These are phyloP conservation scores for Drosophila peninsularis DNA, from an alignment of 2,888 invertebrate genomes.

Conservation along the genomic window DNA sequence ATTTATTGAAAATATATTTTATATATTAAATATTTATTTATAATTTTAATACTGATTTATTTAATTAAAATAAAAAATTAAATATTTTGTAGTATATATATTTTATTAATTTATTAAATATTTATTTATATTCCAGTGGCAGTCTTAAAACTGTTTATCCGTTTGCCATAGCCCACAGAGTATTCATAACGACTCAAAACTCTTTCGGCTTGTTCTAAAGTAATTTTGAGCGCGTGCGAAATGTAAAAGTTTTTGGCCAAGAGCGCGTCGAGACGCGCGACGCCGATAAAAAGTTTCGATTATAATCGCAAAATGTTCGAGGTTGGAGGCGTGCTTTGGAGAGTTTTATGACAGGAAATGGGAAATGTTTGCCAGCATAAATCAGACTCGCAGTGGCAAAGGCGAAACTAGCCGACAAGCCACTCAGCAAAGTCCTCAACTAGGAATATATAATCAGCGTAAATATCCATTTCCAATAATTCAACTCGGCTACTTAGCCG, in stretches of 20 bases:
- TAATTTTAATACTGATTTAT: background rate
- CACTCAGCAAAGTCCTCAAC: conserved; percentile 2
- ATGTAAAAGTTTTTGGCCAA: conserved; percentile 66
- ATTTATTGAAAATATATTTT: background rate
- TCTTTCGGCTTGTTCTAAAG: conserved; percentile 38
- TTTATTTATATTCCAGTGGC: too few species aligned
- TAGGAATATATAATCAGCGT: background rate
- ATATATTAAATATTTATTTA: background rate
- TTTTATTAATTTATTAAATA: too few species aligned
- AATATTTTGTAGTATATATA: too few species aligned
- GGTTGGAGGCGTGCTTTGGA: conserved; percentile 16
- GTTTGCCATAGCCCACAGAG: background rate
- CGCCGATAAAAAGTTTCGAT: conserved; percentile 75
- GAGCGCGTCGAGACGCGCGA: conserved; percentile 37
- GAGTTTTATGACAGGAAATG: conserved; percentile 48
- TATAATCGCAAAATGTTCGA: conserved; percentile 61
- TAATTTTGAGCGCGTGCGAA: conserved; percentile 76
- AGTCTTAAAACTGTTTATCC: background rate
- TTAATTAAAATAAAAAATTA: background rate
- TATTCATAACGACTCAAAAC: background rate
- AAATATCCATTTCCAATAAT: background rate
- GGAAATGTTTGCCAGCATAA: conserved; percentile 51
- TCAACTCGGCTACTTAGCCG: background rate
- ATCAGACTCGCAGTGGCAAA: conserved; percentile 19
- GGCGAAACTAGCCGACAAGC: conserved; percentile 7